Percentiles rank a stretch among this genome's conserved stretches.
Conservation (phyloP, 2,888 invertebrate genomes). For the Heliconius ismenius region DNA sequence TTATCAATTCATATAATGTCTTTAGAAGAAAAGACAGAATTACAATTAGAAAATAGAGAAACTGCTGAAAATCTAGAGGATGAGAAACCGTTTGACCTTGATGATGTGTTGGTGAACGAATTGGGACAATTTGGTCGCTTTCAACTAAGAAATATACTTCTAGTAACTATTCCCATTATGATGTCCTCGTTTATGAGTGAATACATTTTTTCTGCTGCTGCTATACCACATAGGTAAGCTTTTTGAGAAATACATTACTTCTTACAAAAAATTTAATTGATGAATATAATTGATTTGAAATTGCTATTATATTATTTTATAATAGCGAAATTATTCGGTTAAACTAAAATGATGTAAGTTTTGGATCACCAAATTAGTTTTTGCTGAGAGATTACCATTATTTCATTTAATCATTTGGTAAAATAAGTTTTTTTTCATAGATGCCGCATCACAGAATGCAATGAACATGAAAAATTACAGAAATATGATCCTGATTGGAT, state of each 20-base stretch:
- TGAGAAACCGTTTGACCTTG: slow-evolving; percentile 27
- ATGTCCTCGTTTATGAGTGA: slow-evolving; percentile 83
- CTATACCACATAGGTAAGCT: slow-evolving; percentile 85
- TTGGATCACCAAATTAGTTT: not conserved
- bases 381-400: not conserved
- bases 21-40: not conserved
- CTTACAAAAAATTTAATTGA: too few relatives aligned
- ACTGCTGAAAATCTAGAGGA: not conserved
- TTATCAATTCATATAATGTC: slow-evolving; percentile 21
- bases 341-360: not conserved
- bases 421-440: slow-evolving; percentile 50
- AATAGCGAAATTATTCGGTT: too few relatives aligned
- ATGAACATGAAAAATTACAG: slow-evolving; percentile 46
- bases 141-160: slow-evolving; percentile 79
- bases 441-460: slow-evolving; percentile 72
- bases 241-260: not conserved
- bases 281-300: too few relatives aligned
- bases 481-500: slow-evolving; percentile 59
- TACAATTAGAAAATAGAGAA: slow-evolving; percentile 1
- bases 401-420: not conserved
- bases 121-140: slow-evolving; percentile 83
- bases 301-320: too few relatives aligned
- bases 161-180: slow-evolving; percentile 83
- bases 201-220: slow-evolving; percentile 87
- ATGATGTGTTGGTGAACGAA: slow-evolving; percentile 65